These are phyloP conservation scores for Caenorhabditis plicata DNA, from an alignment of 2,888 invertebrate species.

Conservation along the genomic window DNA sequence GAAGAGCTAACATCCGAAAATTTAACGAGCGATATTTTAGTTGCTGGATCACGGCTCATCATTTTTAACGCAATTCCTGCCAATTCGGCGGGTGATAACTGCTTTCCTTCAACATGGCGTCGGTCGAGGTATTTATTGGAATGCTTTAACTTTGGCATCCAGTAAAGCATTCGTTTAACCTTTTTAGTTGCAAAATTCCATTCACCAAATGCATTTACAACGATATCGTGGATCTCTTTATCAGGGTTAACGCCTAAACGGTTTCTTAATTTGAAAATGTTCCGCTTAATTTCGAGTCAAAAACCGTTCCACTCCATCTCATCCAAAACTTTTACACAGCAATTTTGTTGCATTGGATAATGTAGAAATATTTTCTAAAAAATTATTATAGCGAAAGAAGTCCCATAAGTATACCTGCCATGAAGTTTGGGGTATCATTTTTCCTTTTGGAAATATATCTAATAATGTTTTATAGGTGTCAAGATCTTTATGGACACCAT, in stretches of 20 bases:
- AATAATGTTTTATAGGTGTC: slow-evolving; percentile 67
- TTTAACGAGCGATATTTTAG: slow-evolving; percentile 45
- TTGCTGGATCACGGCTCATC: slow-evolving; percentile 63
- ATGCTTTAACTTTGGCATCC: slow-evolving; percentile 86
- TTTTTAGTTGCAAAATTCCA: slow-evolving; percentile 71
- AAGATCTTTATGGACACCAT: slow-evolving; percentile 79
- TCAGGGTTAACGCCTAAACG: slow-evolving; percentile 83
- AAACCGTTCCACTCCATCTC: slow-evolving; percentile 91
- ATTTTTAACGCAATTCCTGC: slow-evolving; percentile 61
- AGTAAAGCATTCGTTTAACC: slow-evolving; percentile 71
- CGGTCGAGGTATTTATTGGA: slow-evolving; percentile 82
- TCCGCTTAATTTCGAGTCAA: slow-evolving; percentile 11
- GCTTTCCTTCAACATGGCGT: slow-evolving; percentile 50
- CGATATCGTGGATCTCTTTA: slow-evolving; percentile 80
- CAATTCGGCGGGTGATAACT: slow-evolving; percentile 45
- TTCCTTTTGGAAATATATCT: slow-evolving; percentile 74
- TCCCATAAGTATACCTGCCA: no score
- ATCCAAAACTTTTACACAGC: slow-evolving; percentile 83
- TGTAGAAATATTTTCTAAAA: slow-evolving; percentile 84
- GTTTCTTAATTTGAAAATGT: no score
- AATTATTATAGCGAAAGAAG: no score
- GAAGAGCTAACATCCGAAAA: slow-evolving; percentile 13
- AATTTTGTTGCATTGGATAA: slow-evolving; percentile 92
- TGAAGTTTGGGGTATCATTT: slow-evolving; percentile 78
- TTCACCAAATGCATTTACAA: slow-evolving; percentile 83